Base-by-base conservation (phyloP, 1,140 invertebrate species). In the Adelges cooleyi region DNA sequence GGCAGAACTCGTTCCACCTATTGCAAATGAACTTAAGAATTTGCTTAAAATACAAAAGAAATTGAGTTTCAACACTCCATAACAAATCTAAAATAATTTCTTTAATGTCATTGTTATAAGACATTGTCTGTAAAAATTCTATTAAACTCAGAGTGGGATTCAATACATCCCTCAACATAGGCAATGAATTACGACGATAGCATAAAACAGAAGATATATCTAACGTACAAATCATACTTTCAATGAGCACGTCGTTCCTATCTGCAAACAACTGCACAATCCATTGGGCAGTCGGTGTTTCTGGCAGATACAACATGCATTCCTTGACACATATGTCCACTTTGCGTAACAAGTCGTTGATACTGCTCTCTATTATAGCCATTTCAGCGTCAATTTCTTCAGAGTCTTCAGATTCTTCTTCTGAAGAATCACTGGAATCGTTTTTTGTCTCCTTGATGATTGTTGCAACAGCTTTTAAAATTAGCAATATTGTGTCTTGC, bases 41-140 rank as follows among this genome's bases (percentile, higher is more conserved):
- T 69, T 89, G 80, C 52, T 92, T 77, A 52, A 95, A 76, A 77
- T 94, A 95, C 3, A 92, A 75, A 44, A 94, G 75, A 73, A 93
- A 94, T 75, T 89, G 92, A 5, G 90, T 95, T 74, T 94, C 90
- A 73, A 91, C 92, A 69, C 89, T 90, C 23, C 92, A 87, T 65
- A 95, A 79, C 72, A 90, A 84, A 78, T 95, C 91, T 36, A 95
- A 75, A 18, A 94, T 72, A 2, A 46, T 29, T 48, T 62, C 56
- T 2, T 62, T 62, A 1, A 93, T 83, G 73, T 87, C 84, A 13
- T 84, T 83, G 72, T 92, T 89, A 71, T 89, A 85, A 48, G 86
- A 87, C 15, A 92, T 86, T 48, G 88, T 84, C 69, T 84, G 82
- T 10, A 92, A 77, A 74, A 92, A 92, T 73, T 90, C 85, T 52